Evolutionary conservation across 2,888 invertebrate genomes (phyloP).

Genomic region (Callyntrura guangdongensis): DNA sequence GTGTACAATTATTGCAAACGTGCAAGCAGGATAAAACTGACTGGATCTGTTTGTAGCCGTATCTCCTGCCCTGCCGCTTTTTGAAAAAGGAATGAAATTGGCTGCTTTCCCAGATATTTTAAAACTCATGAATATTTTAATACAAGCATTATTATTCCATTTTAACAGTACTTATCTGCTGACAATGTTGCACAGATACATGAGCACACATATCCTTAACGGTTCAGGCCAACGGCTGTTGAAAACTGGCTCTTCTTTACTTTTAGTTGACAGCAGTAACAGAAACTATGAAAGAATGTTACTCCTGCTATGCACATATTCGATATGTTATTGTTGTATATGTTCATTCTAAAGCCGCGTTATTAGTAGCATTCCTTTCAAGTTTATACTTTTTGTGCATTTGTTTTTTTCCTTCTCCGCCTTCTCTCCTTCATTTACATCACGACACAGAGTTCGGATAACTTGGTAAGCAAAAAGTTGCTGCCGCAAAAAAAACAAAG

Average conservation of each 20-base stretch:
- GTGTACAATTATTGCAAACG: no score
- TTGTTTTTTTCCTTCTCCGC: background rate
- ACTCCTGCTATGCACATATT: background rate
- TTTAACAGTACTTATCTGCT: slow-evolving; percentile 10
- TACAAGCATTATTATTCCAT: slow-evolving; percentile 34
- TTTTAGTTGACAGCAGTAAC: no score
- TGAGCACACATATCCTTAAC: background rate
- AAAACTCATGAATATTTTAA: slow-evolving; percentile 65
- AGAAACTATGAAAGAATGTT: background rate
- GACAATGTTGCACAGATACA: background rate
- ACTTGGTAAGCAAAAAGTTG: slow-evolving; percentile 2
- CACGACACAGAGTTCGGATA: background rate
- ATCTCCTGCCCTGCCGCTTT: slow-evolving; percentile 7
- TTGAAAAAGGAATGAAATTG: slow-evolving; percentile 9
- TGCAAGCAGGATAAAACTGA: background rate
- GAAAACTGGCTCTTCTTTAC: background rate
- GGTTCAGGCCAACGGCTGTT: background rate
- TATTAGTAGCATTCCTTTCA: slow-evolving; percentile 62
- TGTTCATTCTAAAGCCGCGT: background rate
- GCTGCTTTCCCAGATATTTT: slow-evolving; percentile 64
- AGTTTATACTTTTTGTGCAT: background rate
- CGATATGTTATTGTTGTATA: slow-evolving; percentile 1
- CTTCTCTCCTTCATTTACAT: slow-evolving; percentile 33
- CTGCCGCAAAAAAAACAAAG: background rate
- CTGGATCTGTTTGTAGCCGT: background rate